Conservation (phyloP, 2,888 invertebrate genomes). For the Scrobipalpa atriplicella region DNA sequence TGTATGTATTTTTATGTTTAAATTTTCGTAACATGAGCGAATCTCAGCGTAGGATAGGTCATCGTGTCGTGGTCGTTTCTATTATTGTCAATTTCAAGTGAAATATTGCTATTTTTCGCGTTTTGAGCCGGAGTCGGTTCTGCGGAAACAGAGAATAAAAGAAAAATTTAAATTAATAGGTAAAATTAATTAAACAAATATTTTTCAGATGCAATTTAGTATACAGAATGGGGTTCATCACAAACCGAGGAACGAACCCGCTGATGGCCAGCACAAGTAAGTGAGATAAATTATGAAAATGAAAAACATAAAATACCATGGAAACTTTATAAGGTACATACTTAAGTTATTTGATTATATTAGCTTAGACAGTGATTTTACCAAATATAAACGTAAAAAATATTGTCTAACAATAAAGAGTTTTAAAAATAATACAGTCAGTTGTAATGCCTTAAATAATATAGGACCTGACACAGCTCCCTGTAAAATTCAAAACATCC, state of each 20-base stretch:
- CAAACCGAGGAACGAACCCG: neutral
- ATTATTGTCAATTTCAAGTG: neutral
- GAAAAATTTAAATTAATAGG: no score
- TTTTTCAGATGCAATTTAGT: neutral
- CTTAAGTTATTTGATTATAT: neutral
- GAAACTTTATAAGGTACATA: no score
- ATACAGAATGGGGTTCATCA: neutral
- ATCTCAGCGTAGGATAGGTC: neutral
- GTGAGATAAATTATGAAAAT: neutral
- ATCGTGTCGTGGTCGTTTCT: neutral
- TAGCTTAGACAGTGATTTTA: neutral
- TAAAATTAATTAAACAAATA: neutral
- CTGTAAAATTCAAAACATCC: neutral
- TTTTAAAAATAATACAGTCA: no score
- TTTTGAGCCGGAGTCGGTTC: neutral
- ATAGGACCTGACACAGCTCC: no score
- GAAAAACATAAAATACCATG: neutral
- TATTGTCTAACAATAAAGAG: no score
- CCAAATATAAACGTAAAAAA: no score
- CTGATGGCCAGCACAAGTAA: constrained; percentile 19
- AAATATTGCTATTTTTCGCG: neutral
- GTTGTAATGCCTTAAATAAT: no score
- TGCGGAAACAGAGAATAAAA: neutral
- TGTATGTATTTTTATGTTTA: neutral
- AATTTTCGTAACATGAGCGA: neutral